A percentile compares a stretch with the other conserved stretches of the same genome.
Evolutionary conservation across 2,113 vertebrate genomes (phyloP).

Genomic region (Oreochromis niloticus): DNA sequence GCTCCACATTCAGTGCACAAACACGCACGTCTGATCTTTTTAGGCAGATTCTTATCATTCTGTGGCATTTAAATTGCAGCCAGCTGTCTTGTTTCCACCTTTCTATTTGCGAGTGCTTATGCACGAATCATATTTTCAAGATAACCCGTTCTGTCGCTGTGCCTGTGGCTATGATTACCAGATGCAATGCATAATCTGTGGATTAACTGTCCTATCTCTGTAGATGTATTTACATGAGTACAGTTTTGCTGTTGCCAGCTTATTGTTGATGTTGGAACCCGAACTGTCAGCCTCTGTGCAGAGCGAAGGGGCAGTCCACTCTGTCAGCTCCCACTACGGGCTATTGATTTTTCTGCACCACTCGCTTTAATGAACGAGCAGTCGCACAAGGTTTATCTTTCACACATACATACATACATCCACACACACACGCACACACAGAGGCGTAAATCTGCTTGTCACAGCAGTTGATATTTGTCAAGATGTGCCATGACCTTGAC

Average conservation of each 20-base stretch:
- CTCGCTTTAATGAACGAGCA: slow-evolving; percentile 63
- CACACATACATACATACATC: neutral
- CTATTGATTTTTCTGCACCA: slow-evolving; percentile 67
- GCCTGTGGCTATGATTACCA: neutral
- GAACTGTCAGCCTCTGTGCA: slow-evolving; percentile 12
- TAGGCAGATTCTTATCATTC: neutral
- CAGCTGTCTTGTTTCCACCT: neutral
- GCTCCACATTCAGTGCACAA: neutral
- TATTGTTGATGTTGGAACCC: slow-evolving; percentile 9
- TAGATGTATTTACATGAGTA: slow-evolving; percentile 4
- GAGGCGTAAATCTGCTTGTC: slow-evolving; percentile 44
- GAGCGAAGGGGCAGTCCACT: slow-evolving; percentile 23
- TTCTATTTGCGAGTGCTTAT: neutral
- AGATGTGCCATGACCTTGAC: slow-evolving; percentile 44
- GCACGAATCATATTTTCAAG: slow-evolving; percentile 1
- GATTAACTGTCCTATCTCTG: neutral
- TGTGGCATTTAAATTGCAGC: neutral
- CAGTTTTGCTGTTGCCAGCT: slow-evolving; percentile 15
- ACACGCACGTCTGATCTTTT: neutral
- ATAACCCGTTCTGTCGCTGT: neutral
- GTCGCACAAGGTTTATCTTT: slow-evolving; percentile 48
- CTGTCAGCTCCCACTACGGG: slow-evolving; percentile 41
- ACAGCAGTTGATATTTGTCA: slow-evolving; percentile 50
- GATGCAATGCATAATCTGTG: neutral
- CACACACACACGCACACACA: neutral